Evolutionary conservation across 2,113 vertebrate genomes (phyloP), one percentile per base, ranked within the genome.

Genomic region (Platichthys stellatus): DNA sequence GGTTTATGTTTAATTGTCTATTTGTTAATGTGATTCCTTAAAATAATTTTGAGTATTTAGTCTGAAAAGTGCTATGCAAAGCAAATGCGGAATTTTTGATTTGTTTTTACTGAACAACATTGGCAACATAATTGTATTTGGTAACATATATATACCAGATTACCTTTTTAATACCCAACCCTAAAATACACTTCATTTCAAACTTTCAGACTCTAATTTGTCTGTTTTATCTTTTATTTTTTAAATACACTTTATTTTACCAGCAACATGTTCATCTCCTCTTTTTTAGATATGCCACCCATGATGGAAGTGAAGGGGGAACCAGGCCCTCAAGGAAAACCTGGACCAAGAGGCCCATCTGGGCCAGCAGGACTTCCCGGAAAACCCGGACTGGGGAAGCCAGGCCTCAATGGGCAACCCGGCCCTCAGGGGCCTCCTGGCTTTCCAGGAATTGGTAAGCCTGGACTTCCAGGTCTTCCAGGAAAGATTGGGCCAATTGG

Each of bases 231-330:
- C 40, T 8, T 21, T 53, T 0, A 61, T 6, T 31, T 31, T 31
- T 60, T 1, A 61, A 61, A 45, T 63, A 23, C 53, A n/a, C 12
- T 24, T 49, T 14, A 56, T 8, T 58, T 17, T 74, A 65, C 77
- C 12, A 31, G 35, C 0, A 31, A 38, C 35, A 45, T 24, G 0
- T 38, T 62, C 11, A 45, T 26, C n/a, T 43, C 63, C 21, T 89
- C 92, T 81, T 90, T 80, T 94, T 31, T 92, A 99, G 98, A 98
- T 89, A 94, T 96, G 93, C 96, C 96, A 1, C 96, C 96, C 0
- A 83, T 97, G 92, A 94, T 96, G 92, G 96, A 97, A 64, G 93
- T 98, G 74, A 99, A 98, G 93, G 98, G 98, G 63, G 97, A 98
- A 85, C 96, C 97, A 3, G 98, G 98, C 6, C 97, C 96, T 0